Conservation (phyloP, 2,797 vertebrate genomes). For the Cirrhinus molitorella region DNA sequence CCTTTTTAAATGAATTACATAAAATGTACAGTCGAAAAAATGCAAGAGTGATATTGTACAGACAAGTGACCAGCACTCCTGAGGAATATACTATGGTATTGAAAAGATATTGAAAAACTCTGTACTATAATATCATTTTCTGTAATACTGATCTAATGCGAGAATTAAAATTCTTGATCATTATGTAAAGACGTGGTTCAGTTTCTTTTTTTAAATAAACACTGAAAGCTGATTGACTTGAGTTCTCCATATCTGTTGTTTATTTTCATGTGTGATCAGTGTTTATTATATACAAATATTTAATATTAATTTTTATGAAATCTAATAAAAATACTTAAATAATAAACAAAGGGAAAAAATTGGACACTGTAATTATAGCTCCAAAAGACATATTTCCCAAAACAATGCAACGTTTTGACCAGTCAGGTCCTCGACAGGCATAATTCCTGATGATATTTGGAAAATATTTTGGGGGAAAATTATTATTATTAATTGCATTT, state of each 20-base stretch:
- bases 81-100: conserved; percentile 87
- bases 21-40: conserved; percentile 85
- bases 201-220: conserved; percentile 60
- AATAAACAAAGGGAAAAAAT: not conserved
- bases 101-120: conserved; percentile 88
- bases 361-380: too few species aligned
- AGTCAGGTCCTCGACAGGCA: not conserved
- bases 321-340: not conserved
- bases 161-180: conserved; percentile 96
- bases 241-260: conserved; percentile 22
- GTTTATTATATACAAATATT: not conserved
- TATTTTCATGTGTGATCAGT: not conserved
- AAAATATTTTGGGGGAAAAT: too few species aligned
- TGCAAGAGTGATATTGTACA: conserved; percentile 90
- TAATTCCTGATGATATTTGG: not conserved
- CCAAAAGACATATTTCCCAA: too few species aligned
- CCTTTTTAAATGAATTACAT: conserved; percentile 91
- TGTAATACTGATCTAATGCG: conserved; percentile 99
- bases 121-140: conserved; percentile 97
- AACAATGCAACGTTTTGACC: too few species aligned
- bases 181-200: conserved; percentile 88
- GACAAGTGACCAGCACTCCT: conserved; percentile 91
- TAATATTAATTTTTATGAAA: not conserved
- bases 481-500: not conserved
- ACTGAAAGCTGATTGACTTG: conserved; percentile 10